A percentile compares a stretch with the other conserved stretches of the same genome.
phyloP scores from a whole-genome alignment of 2,888 invertebrate species.

The Alloscopus bannaensis region DNA sequence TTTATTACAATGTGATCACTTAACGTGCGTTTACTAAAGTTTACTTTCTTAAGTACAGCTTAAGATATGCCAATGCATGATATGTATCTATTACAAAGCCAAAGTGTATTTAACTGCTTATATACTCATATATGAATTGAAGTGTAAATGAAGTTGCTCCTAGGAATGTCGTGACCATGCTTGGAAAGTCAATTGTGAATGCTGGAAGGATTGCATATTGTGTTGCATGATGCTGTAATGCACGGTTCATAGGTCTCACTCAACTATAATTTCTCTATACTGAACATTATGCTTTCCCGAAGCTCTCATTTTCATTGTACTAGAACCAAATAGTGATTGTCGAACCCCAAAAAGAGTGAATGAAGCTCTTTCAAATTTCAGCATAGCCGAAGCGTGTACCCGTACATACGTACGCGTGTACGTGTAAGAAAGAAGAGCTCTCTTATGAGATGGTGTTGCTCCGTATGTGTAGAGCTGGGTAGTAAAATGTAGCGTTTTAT shows the following conservation, averaged over 20 bases:
- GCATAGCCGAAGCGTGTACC: not conserved
- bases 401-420: not conserved
- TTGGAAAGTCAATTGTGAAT: too few relatives aligned
- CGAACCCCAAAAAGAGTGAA: not conserved
- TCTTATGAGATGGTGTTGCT: not conserved
- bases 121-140: too few relatives aligned
- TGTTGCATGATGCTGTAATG: too few relatives aligned
- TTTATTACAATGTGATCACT: slow-evolving; percentile 12
- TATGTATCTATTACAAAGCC: not conserved
- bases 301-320: not conserved
- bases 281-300: too few relatives aligned
- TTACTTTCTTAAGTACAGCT: not conserved
- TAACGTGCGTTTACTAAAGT: not conserved
- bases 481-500: slow-evolving; percentile 40
- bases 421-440: not conserved
- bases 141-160: too few relatives aligned
- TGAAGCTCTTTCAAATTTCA: not conserved
- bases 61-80: not conserved
- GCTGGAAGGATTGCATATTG: too few relatives aligned
- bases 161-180: too few relatives aligned
- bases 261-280: too few relatives aligned
- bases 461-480: not conserved
- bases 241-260: too few relatives aligned
- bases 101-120: too few relatives aligned
- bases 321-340: not conserved